Evolutionary conservation across 2,113 vertebrate genomes (phyloP).

Genomic region (Pungitius pungitius): DNA sequence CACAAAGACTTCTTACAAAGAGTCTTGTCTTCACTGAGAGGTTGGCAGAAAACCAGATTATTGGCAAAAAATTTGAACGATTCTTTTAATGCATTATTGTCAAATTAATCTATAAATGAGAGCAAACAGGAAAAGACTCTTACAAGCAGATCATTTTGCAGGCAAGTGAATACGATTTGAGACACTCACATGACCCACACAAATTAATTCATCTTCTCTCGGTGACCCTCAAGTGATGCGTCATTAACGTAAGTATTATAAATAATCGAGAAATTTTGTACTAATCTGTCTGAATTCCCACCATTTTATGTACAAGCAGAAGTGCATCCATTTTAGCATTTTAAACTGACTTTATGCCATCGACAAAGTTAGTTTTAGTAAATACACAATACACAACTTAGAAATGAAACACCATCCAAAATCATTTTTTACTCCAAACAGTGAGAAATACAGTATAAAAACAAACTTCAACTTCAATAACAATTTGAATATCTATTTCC

Average conservation of each 20-base stretch:
- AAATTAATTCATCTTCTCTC: not conserved
- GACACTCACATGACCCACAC: constrained; percentile 14
- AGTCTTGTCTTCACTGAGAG: not conserved
- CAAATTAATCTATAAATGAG: not conserved
- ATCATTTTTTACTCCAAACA: constrained; percentile 2
- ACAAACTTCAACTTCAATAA: constrained; percentile 6
- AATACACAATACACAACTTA: constrained; percentile 2
- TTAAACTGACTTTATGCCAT: constrained; percentile 11
- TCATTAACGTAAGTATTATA: constrained; percentile 29
- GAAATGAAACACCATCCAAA: not conserved
- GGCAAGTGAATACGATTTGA: not conserved
- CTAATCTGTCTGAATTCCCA: constrained; percentile 1
- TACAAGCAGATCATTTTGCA: not conserved
- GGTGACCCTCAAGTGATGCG: constrained; percentile 26
- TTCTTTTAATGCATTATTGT: not conserved
- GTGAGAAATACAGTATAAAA: constrained; percentile 40
- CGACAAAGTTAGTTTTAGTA: not conserved
- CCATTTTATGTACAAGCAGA: constrained; percentile 20
- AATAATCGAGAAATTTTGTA: constrained; percentile 15
- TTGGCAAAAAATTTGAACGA: constrained; percentile 21
- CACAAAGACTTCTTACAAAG: not conserved
- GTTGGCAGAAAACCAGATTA: not conserved
- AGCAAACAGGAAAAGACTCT: not conserved
- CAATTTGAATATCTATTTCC: not conserved
- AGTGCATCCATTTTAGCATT: constrained; percentile 25